phyloP scores from a whole-genome alignment of 2,888 invertebrate species.

The Bombylius major region DNA sequence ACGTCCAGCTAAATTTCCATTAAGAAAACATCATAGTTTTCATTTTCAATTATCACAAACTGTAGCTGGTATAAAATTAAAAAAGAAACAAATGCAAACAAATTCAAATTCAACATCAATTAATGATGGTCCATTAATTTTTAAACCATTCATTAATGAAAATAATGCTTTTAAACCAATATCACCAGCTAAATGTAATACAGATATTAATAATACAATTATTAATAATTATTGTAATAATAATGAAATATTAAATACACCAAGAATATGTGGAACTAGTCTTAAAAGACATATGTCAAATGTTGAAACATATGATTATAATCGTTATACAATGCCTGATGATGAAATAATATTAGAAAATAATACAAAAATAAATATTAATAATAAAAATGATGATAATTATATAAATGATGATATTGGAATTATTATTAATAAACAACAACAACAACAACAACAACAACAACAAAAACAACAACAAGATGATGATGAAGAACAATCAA shows the following conservation, averaged over 20 bases:
- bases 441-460: slow-evolving; percentile 4
- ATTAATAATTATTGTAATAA: slow-evolving; percentile 17
- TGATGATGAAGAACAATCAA: slow-evolving; percentile 8
- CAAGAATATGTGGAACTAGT: slow-evolving; percentile 20
- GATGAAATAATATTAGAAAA: not conserved
- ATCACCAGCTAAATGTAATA: slow-evolving; percentile 21
- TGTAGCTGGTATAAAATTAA: slow-evolving; percentile 23
- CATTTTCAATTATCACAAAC: slow-evolving; percentile 34
- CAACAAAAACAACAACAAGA: slow-evolving; percentile 2
- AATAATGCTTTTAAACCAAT: slow-evolving; percentile 35
- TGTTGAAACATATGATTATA: slow-evolving; percentile 19
- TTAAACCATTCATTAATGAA: slow-evolving; percentile 29
- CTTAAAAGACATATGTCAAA: slow-evolving; percentile 21
- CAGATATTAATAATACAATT: slow-evolving; percentile 24
- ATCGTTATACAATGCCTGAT: slow-evolving; percentile 9
- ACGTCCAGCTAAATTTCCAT: slow-evolving; percentile 29
- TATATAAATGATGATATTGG: not conserved
- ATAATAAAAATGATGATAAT: slow-evolving; percentile 16
- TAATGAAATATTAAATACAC: slow-evolving; percentile 9
- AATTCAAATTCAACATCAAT: slow-evolving; percentile 2
- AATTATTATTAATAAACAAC: no score
- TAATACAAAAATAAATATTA: not conserved
- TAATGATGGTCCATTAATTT: slow-evolving; percentile 25
- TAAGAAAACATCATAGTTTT: slow-evolving; percentile 37
- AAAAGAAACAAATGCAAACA: not conserved